These are phyloP conservation scores for Craseonycteris thonglongyai DNA, from an alignment of 2,113 vertebrate genomes.

Conservation along the genomic window DNA sequence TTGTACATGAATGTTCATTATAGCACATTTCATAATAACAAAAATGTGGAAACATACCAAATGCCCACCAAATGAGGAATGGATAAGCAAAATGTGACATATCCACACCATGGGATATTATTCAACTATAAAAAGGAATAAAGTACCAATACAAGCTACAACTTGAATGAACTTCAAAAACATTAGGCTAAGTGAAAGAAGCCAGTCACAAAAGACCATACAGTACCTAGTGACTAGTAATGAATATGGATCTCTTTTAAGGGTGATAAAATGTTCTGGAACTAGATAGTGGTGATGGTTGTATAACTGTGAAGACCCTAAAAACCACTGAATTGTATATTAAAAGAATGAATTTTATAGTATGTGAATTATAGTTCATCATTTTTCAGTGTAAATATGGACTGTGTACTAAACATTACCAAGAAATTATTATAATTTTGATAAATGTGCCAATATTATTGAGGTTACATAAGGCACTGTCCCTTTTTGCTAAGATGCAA, in stretches of 20 bases:
- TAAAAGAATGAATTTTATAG: not conserved
- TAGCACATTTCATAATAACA: not conserved
- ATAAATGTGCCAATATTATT: not conserved
- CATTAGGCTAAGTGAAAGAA: not conserved
- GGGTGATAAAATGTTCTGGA: not conserved
- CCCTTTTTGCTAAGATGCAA: not conserved
- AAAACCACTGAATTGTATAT: not conserved
- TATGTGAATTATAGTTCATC: not conserved
- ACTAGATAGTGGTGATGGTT: not conserved
- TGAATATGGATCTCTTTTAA: not conserved
- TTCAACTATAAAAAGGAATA: not conserved
- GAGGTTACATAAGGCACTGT: not conserved
- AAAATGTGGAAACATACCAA: not conserved
- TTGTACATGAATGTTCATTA: not conserved
- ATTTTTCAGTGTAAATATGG: not conserved
- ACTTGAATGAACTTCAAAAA: not conserved
- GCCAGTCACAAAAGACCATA: not conserved
- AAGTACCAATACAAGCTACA: not conserved
- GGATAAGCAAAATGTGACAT: not conserved
- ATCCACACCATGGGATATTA: not conserved
- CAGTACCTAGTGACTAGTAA: not conserved
- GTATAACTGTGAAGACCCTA: not conserved
- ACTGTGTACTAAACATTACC: not conserved
- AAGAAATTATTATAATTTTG: not conserved
- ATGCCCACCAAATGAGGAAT: not conserved